A percentile compares a stretch with the other conserved stretches of the same genome.
phyloP scores from a whole-genome alignment of 2,888 invertebrate species.

The Lingula anatina region DNA sequence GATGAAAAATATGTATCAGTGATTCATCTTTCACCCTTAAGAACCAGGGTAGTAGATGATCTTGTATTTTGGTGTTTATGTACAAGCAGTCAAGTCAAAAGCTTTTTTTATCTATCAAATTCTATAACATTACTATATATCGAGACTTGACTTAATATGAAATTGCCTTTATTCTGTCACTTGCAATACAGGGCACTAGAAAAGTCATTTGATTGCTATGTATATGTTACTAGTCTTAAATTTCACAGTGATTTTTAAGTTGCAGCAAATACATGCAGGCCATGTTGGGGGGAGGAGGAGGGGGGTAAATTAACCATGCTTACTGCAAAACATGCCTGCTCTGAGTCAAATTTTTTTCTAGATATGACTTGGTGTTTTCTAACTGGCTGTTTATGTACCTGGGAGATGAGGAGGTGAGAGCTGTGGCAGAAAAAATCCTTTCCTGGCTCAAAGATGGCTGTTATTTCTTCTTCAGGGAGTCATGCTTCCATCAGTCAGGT shows the following conservation, averaged over 20 bases:
- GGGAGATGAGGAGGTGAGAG: constrained; percentile 53
- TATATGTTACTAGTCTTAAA: no score
- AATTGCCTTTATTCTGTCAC: no score
- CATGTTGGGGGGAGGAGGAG: no score
- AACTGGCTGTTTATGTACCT: constrained; percentile 61
- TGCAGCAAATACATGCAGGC: no score
- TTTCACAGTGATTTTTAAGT: no score
- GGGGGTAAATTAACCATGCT: neutral
- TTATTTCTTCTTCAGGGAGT: constrained; percentile 56
- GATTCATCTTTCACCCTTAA: no score
- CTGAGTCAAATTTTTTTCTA: constrained; percentile 20
- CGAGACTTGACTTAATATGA: no score
- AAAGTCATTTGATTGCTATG: no score
- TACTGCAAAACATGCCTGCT: neutral
- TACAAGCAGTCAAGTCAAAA: neutral
- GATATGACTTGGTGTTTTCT: constrained; percentile 57
- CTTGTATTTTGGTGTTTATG: constrained; percentile 1
- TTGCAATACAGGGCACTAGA: no score
- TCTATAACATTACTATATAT: constrained; percentile 1
- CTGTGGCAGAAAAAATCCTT: constrained; percentile 52
- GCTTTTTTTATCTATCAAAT: neutral
- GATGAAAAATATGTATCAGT: no score
- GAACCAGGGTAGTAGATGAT: constrained; percentile 1
- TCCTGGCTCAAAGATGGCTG: constrained; percentile 56
- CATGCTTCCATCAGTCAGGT: constrained; percentile 58